Evolutionary conservation across 2,797 vertebrate species (phyloP), one percentile per base, ranked within the genome.

Genomic region (Macropodus opercularis): DNA sequence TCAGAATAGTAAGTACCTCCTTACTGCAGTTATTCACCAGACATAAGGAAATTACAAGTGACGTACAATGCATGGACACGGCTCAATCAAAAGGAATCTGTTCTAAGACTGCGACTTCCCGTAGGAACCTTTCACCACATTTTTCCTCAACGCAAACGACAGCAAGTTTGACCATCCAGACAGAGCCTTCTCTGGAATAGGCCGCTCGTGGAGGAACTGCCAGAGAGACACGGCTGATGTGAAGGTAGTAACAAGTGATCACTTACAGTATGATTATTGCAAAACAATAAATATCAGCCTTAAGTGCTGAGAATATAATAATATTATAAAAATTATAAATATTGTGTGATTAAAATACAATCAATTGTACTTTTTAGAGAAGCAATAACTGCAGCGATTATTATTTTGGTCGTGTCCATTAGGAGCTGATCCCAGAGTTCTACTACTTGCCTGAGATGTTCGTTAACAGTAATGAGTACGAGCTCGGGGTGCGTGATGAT

Each of bases 381-480:
- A 18, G 12, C n/a, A 5, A n/a, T n/a, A n/a, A n/a, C n/a, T n/a
- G n/a, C n/a, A n/a, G n/a, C n/a, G n/a, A n/a, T n/a, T 27, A 14
- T 9, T 22, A 1, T 6, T 35, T 38, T 17, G 61, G 26, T 51
- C 3, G 1, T 43, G 36, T 64, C 29, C 27, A 36, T 12, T 38
- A 90, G 97, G 97, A 99, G 77, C 87, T 99, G 81, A 98, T 96
- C 87, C 97, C 97, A 18, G 97, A 99, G 88, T 99, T 98, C 90
- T 99, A 98, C 89, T 99, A 99, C 87, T 86, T 99, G 65, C 97
- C 97, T 0, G 97, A 99, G 89, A 98, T 99, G 97, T 98, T 99
- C 59, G 94, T 99, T 77, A 99, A 99, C 92, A 98, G 93, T 63
- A 98, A 98, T 3, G 94, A 93, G 31, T 99, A 96, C 58, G 94